phyloP scores from a whole-genome alignment of 2,113 vertebrate genomes.

The Ptilorrhoa leucosticta region DNA sequence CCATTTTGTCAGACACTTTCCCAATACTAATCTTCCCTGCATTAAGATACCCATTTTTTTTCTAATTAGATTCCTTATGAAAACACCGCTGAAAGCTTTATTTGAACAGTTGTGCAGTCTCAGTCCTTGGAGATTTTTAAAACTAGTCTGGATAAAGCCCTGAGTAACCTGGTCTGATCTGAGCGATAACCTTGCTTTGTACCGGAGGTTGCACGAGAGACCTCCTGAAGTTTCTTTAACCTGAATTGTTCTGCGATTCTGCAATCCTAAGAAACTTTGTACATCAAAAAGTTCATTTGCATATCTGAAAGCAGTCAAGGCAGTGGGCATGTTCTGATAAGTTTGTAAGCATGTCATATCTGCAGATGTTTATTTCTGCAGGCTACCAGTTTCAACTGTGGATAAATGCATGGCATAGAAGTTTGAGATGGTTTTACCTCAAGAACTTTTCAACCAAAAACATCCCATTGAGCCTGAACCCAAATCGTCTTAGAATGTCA shows the following conservation, averaged over 20 bases:
- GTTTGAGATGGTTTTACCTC: background rate
- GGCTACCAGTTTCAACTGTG: background rate
- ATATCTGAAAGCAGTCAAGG: background rate
- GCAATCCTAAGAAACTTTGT: background rate
- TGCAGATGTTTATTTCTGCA: background rate
- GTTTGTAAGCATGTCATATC: background rate
- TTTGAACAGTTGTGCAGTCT: background rate
- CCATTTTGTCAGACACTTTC: slow-evolving; percentile 23
- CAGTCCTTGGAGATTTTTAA: background rate
- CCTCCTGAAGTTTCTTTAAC: background rate
- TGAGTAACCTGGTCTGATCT: background rate
- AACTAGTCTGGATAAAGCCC: background rate
- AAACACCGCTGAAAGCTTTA: background rate
- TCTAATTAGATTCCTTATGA: background rate
- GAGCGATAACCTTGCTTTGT: background rate
- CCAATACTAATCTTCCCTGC: background rate
- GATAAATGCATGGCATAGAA: background rate
- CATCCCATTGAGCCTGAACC: background rate
- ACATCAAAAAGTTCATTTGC: background rate
- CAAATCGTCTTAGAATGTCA: background rate
- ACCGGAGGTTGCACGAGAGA: background rate
- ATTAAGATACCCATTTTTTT: background rate
- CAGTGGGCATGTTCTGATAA: background rate
- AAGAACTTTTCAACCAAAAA: background rate
- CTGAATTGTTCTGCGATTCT: background rate